Percentiles rank a stretch among this genome's conserved stretches.
Evolutionary conservation across 2,888 invertebrate genomes (phyloP).

Genomic region (Oscheius sp.): DNA sequence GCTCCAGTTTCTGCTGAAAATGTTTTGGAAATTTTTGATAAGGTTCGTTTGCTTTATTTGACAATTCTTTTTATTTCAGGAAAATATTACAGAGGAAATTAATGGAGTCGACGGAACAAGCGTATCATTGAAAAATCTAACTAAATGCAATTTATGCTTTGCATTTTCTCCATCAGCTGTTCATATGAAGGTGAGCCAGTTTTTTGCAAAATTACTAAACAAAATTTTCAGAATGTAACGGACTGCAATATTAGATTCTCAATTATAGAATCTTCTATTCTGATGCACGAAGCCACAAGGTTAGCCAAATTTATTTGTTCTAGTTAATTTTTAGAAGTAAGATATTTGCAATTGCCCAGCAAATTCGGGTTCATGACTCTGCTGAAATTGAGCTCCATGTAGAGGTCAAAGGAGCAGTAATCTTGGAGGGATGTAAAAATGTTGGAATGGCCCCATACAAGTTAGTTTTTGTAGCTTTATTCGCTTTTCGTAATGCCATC

Average conservation of each 20-base stretch:
- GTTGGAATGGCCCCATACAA: slow-evolving; percentile 40
- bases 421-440: slow-evolving; percentile 44
- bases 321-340: slow-evolving; percentile 30
- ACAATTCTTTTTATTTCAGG: not conserved
- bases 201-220: not conserved
- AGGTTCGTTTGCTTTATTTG: slow-evolving; percentile 4
- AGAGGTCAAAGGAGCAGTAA: slow-evolving; percentile 46
- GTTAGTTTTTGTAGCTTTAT: slow-evolving; percentile 30
- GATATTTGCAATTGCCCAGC: slow-evolving; percentile 49
- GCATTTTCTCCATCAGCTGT: slow-evolving; percentile 51
- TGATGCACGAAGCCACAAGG: slow-evolving; percentile 49
- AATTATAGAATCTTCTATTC: slow-evolving; percentile 44
- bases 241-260: slow-evolving; percentile 44
- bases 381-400: slow-evolving; percentile 38
- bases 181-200: slow-evolving; percentile 40
- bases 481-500: too few relatives aligned
- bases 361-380: slow-evolving; percentile 55
- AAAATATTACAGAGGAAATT: not conserved
- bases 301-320: too few relatives aligned
- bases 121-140: slow-evolving; percentile 40
- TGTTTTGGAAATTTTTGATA: slow-evolving; percentile 10
- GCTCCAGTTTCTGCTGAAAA: slow-evolving; percentile 8
- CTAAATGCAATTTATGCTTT: slow-evolving; percentile 39
- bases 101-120: slow-evolving; percentile 39
- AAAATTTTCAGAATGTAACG: slow-evolving; percentile 32